These are phyloP conservation scores for Neocrepidodera transversa DNA, from an alignment of 2,888 invertebrate genomes.

Conservation along the genomic window DNA sequence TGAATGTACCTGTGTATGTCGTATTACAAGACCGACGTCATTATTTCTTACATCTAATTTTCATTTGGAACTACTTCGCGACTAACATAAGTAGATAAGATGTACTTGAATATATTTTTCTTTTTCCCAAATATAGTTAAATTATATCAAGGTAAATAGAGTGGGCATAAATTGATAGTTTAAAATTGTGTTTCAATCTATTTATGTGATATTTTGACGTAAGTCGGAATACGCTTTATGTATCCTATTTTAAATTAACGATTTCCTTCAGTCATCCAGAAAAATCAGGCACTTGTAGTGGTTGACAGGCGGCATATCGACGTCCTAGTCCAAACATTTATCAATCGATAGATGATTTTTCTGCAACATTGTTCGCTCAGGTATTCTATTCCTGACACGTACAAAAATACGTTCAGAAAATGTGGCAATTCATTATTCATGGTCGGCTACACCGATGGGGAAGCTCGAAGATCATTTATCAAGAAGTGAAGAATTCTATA, in stretches of 20 bases:
- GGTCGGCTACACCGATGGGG: conserved; percentile 27
- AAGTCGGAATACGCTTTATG: neutral
- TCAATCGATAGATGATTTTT: conserved; percentile 26
- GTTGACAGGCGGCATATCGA: conserved; percentile 2
- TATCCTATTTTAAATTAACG: neutral
- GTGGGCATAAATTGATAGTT: no score
- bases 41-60: no score
- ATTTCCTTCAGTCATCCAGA: neutral
- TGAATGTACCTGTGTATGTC: no score
- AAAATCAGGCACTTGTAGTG: neutral
- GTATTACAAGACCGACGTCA: no score
- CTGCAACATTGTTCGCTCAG: conserved; percentile 22
- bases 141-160: no score
- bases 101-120: no score
- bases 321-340: conserved; percentile 19
- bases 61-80: no score
- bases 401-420: conserved; percentile 32
- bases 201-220: no score
- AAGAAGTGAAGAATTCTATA: conserved; percentile 32
- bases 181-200: no score
- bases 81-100: no score
- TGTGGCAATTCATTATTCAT: conserved; percentile 37
- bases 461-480: conserved; percentile 34
- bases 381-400: conserved; percentile 33
- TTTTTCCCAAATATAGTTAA: no score